Conservation (phyloP, 2,888 invertebrate genomes). For the Drosophila nr. medialis region DNA sequence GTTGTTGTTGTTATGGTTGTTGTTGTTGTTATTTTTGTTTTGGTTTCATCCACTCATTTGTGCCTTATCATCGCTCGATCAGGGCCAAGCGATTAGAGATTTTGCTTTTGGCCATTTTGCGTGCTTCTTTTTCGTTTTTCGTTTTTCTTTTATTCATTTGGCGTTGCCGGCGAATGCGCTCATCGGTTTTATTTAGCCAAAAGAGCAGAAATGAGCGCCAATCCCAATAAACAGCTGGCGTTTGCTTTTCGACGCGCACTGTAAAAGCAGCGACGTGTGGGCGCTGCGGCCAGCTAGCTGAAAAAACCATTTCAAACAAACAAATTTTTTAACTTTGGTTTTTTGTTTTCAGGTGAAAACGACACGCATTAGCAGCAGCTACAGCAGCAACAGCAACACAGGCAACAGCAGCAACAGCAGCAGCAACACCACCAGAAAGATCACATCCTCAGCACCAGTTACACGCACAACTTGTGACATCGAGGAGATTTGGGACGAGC, state of each 20-base stretch:
- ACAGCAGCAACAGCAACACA: slow-evolving; percentile 50
- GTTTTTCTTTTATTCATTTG: slow-evolving; percentile 20
- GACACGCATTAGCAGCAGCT: slow-evolving; percentile 84
- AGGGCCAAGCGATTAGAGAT: slow-evolving; percentile 17
- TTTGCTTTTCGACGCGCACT: slow-evolving; percentile 38
- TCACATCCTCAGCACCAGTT: slow-evolving; percentile 85
- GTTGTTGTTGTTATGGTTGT: neutral
- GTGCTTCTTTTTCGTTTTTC: slow-evolving; percentile 1
- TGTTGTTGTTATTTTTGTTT: slow-evolving; percentile 4
- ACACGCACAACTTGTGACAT: slow-evolving; percentile 87
- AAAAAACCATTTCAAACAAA: neutral
- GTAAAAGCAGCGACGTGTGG: slow-evolving; percentile 11
- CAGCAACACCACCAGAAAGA: slow-evolving; percentile 35
- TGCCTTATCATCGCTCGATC: slow-evolving; percentile 56
- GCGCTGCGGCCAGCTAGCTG: neutral
- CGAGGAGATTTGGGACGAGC: slow-evolving; percentile 92
- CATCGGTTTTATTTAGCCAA: slow-evolving; percentile 74
- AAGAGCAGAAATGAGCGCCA: slow-evolving; percentile 3
- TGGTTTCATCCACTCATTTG: slow-evolving; percentile 18
- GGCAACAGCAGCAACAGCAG: slow-evolving; percentile 80
- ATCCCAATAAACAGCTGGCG: slow-evolving; percentile 62
- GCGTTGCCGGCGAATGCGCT: slow-evolving; percentile 66
- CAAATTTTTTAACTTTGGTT: neutral
- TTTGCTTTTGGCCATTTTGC: slow-evolving; percentile 13
- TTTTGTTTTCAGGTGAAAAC: slow-evolving; percentile 85